Conservation (phyloP, 2,113 vertebrate genomes). For the Triplophysa tibetana region DNA sequence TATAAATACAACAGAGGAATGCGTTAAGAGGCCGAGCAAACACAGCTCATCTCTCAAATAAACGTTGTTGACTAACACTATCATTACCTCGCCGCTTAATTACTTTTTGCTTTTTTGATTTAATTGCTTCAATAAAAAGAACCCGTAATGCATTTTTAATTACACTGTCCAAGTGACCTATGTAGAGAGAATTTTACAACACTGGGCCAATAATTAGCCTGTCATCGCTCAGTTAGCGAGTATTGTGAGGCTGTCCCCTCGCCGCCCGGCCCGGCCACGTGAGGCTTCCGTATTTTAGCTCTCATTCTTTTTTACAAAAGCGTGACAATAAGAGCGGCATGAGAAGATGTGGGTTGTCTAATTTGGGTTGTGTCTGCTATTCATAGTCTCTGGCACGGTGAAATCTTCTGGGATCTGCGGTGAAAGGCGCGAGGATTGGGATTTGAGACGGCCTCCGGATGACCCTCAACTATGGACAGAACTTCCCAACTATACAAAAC, state of each 20-base stretch:
- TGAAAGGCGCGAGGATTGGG: constrained; percentile 78
- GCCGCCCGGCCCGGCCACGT: constrained; percentile 83
- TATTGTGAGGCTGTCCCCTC: constrained; percentile 93
- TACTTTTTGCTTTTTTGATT: constrained; percentile 93
- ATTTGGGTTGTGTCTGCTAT: constrained; percentile 79
- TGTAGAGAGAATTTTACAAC: constrained; percentile 96
- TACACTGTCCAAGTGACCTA: constrained; percentile 97
- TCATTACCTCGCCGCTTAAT: constrained; percentile 94
- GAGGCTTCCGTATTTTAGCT: constrained; percentile 85
- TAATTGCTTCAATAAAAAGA: constrained; percentile 98
- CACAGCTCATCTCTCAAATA: constrained; percentile 84
- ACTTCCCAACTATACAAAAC: too few relatives aligned
- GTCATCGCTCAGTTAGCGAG: constrained; percentile 93
- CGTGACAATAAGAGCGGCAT: constrained; percentile 80
- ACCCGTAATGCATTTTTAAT: constrained; percentile 99
- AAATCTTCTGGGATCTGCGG: constrained; percentile 77
- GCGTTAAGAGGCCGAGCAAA: constrained; percentile 84
- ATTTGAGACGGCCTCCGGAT: constrained; percentile 80
- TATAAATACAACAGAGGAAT: constrained; percentile 78
- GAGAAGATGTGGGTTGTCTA: constrained; percentile 79
- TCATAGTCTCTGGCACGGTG: constrained; percentile 78
- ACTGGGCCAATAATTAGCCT: constrained; percentile 95
- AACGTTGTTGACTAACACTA: constrained; percentile 98
- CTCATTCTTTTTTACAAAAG: constrained; percentile 80
- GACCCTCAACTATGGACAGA: constrained; percentile 67